Percentiles rank a stretch among this genome's conserved stretches.
These are phyloP conservation scores for Melinaea marsaeus DNA, from an alignment of 2,888 invertebrate genomes.

Conservation along the genomic window DNA sequence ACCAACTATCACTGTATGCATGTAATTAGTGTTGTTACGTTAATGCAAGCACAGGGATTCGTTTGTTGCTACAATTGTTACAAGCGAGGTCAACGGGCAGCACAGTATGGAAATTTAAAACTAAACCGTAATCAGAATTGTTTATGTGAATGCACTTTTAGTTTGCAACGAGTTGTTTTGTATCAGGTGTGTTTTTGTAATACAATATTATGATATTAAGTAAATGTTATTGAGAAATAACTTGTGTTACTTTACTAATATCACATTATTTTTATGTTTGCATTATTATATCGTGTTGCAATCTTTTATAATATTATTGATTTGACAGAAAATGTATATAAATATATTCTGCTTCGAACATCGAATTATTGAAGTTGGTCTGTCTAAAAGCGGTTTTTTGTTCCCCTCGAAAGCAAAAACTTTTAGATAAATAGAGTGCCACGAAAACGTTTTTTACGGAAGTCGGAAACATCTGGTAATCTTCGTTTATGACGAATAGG, in stretches of 20 bases:
- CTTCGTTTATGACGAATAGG: neutral
- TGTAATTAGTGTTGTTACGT: constrained; percentile 45
- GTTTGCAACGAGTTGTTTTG: too few relatives aligned
- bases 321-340: neutral
- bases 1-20: constrained; percentile 42
- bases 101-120: constrained; percentile 2
- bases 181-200: too few relatives aligned
- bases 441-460: neutral
- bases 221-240: too few relatives aligned
- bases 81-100: constrained; percentile 27
- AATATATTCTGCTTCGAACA: neutral
- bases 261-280: too few relatives aligned
- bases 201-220: too few relatives aligned
- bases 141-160: too few relatives aligned
- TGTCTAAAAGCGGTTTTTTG: neutral
- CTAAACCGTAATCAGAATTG: neutral
- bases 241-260: too few relatives aligned
- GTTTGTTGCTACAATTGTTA: constrained; percentile 26
- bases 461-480: constrained; percentile 1
- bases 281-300: too few relatives aligned
- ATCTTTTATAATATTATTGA: neutral
- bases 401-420: neutral
- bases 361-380: neutral
- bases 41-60: constrained; percentile 27
- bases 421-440: neutral